phyloP scores from a whole-genome alignment of 2,797 vertebrate species.

The Trichosurus vulpecula region DNA sequence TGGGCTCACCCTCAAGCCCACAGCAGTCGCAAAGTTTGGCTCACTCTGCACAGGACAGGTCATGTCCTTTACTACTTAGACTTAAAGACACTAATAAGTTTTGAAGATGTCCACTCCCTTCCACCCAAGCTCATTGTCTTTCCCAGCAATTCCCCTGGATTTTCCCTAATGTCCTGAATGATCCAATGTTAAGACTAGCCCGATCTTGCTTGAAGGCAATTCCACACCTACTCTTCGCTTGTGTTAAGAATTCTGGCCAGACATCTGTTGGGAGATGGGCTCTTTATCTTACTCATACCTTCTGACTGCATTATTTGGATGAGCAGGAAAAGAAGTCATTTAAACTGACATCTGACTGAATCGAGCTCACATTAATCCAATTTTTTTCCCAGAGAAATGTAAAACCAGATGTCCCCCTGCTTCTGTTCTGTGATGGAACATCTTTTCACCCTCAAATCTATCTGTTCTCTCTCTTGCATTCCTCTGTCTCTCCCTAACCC shows the following conservation, averaged over 20 bases:
- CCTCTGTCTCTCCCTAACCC: not conserved
- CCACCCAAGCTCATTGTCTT: constrained; percentile 31
- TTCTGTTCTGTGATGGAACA: constrained; percentile 42
- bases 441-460: constrained; percentile 59
- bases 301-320: constrained; percentile 77
- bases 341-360: constrained; percentile 75
- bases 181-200: constrained; percentile 50
- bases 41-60: not conserved
- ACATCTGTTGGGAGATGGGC: constrained; percentile 74
- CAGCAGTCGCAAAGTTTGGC: not conserved
- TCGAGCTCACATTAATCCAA: constrained; percentile 64
- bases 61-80: constrained; percentile 26
- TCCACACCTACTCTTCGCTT: constrained; percentile 68
- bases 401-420: constrained; percentile 70
- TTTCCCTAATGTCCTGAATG: constrained; percentile 33
- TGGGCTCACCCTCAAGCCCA: not conserved
- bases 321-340: constrained; percentile 73
- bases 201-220: constrained; percentile 61
- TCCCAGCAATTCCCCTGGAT: not conserved
- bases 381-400: constrained; percentile 48
- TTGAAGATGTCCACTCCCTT: not conserved
- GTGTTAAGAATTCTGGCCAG: constrained; percentile 66
- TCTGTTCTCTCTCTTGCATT: not conserved
- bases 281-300: constrained; percentile 73
- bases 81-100: not conserved